These are phyloP conservation scores for Drosophila paramelanica DNA, from an alignment of 2,888 invertebrate genomes.

Conservation along the genomic window DNA sequence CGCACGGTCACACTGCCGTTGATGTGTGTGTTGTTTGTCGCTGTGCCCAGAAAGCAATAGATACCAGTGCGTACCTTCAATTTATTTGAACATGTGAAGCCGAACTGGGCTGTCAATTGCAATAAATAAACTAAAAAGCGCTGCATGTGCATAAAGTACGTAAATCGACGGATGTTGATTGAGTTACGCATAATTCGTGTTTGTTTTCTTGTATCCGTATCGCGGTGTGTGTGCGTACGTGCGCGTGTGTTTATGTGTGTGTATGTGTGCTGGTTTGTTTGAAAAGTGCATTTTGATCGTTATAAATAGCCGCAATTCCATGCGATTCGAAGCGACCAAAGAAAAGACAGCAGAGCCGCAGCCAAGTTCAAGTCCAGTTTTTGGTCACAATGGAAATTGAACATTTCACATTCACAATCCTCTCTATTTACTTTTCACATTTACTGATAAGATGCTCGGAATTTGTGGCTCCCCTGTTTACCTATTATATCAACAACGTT, in stretches of 20 bases:
- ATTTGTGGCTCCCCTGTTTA: constrained; percentile 39
- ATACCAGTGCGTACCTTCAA: constrained; percentile 23
- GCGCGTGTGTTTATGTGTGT: constrained; percentile 10
- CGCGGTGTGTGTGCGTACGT: constrained; percentile 2
- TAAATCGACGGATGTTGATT: neutral
- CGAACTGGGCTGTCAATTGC: constrained; percentile 5
- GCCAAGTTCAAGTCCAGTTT: constrained; percentile 63
- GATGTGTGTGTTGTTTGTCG: constrained; percentile 38
- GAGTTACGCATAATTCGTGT: neutral
- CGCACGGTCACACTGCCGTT: constrained; percentile 30
- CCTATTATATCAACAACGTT: constrained; percentile 36
- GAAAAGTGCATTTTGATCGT: constrained; percentile 50
- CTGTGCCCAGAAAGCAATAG: constrained; percentile 17
- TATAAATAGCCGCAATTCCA: constrained; percentile 45
- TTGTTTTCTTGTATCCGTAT: constrained; percentile 17
- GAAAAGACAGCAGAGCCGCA: neutral
- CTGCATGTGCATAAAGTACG: constrained; percentile 23
- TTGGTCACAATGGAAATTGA: constrained; percentile 3
- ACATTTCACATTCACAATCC: constrained; percentile 22
- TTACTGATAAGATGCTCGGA: constrained; percentile 55
- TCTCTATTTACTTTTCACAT: constrained; percentile 63
- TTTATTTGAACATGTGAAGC: constrained; percentile 39
- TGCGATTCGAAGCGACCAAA: constrained; percentile 11
- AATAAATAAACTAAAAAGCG: constrained; percentile 21
- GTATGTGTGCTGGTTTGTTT: constrained; percentile 41